Evolutionary conservation across 2,113 vertebrate species (phyloP), one percentile per base, ranked within the genome.

Genomic region (Ochotona curzoniae): DNA sequence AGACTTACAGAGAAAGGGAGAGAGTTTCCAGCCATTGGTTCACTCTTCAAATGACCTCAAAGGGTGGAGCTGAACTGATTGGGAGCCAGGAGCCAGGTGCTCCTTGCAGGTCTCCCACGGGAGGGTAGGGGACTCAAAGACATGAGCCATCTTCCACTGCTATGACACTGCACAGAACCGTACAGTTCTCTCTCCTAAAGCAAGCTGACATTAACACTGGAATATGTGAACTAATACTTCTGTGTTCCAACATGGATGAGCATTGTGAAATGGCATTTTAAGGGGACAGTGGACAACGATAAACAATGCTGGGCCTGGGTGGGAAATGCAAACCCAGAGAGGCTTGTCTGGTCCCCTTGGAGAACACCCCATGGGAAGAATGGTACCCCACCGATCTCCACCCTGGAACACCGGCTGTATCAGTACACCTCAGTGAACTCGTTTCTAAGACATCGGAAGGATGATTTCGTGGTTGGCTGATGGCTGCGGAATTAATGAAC

Each of bases 161-260:
- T 44, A 44, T 44, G 38, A 44, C 38, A 44, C 38, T 44, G 38
- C 38, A 44, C 38, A 44, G 38, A 44, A 44, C 38, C 38, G 6
- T 44, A 44, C 3, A 95, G 82, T 92, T 25, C 47, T 9, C 95
- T 96, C 93, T 96, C 66, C 89, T 76, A 44, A 83, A 9, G 2
- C 78, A 92, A 94, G 90, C 49, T 95, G 26, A 67, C 94, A 94
- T 94, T 85, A 97, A 94, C 60, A 91, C 47, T 93, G 84, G 97
- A 93, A 70, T 71, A 83, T 96, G 57, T 95, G 57, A 95, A 93
- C 83, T 93, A 92, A 87, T 32, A 95, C 75, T 90, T 70, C 96
- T 4, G 20, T 2, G 90, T 96, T 32, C 35, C 92, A 74, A 96
- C 87, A 88, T 76, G 9, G 91, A 90, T 93, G 96, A 9, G 38